Percentiles rank a stretch among this genome's conserved stretches.
Evolutionary conservation across 2,113 vertebrate species (phyloP).

Genomic region (Pedionomus torquatus): DNA sequence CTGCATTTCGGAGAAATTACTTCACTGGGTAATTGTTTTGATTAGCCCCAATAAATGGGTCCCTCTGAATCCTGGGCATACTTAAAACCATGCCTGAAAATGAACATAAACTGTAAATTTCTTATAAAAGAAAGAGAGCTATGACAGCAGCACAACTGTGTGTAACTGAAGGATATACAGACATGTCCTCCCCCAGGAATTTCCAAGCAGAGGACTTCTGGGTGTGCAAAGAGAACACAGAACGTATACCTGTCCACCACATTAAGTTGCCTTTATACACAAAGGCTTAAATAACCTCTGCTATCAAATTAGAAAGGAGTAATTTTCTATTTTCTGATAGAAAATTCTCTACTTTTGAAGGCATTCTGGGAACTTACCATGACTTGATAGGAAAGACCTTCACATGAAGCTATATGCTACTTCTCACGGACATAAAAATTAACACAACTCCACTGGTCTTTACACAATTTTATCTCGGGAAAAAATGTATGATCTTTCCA

Average conservation of each 20-base stretch:
- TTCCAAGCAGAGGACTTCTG: background rate
- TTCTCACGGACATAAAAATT: background rate
- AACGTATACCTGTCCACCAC: background rate
- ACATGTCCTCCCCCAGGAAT: background rate
- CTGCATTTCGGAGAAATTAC: background rate
- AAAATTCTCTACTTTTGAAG: background rate
- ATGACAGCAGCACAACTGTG: background rate
- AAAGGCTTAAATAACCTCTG: background rate
- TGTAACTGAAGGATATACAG: background rate
- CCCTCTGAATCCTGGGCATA: background rate
- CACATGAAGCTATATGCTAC: background rate
- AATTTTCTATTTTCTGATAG: background rate
- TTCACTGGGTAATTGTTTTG: background rate
- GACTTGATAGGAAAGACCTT: background rate
- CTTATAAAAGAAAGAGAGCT: background rate
- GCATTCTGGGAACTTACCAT: background rate
- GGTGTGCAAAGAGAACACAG: background rate
- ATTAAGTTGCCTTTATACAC: background rate
- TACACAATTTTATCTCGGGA: background rate
- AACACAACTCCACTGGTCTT: background rate
- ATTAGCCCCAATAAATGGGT: background rate
- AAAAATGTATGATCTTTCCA: background rate
- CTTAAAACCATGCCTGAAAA: background rate
- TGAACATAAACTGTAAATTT: background rate
- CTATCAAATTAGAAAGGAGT: background rate